phyloP scores from a whole-genome alignment of 1,140 invertebrate genomes.

The Ips nitidus region DNA sequence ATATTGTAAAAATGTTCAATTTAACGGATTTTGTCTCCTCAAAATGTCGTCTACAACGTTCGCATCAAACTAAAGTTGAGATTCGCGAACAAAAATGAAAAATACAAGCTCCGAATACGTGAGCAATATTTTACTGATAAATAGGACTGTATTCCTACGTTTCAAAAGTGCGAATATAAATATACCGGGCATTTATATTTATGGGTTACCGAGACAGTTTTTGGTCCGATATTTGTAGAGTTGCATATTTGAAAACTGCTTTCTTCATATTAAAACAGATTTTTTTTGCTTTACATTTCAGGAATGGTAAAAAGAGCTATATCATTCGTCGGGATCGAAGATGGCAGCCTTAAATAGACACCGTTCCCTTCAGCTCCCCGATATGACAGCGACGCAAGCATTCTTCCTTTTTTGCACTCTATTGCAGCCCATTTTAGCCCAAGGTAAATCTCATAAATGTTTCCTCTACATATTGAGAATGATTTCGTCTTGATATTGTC shows the following conservation, averaged over 20 bases:
- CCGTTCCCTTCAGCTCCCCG: conserved; percentile 41
- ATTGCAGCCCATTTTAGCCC: conserved; percentile 44
- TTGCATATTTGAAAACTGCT: no score
- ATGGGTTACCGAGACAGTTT: no score
- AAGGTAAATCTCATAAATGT: conserved; percentile 42
- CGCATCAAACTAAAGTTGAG: conserved; percentile 15
- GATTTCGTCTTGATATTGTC: conserved; percentile 32
- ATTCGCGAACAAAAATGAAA: conserved; percentile 20
- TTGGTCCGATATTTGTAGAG: no score
- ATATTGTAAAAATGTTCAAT: conserved; percentile 27
- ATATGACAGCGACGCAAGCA: conserved; percentile 47
- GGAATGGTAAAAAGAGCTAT: conserved; percentile 28
- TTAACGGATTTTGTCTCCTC: conserved; percentile 23
- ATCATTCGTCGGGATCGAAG: conserved; percentile 41
- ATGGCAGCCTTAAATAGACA: conserved; percentile 46
- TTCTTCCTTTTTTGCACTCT: conserved; percentile 47
- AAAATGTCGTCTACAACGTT: conserved; percentile 11
- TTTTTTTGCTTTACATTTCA: conserved; percentile 20
- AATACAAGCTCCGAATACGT: conserved; percentile 10
- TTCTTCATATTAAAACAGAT: background rate
- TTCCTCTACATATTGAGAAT: conserved; percentile 37
- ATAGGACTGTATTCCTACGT: conserved; percentile 22
- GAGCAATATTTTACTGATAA: conserved; percentile 29
- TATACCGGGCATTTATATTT: no score
- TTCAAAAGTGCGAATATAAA: conserved; percentile 5